Evolutionary conservation across 2,113 vertebrate species (phyloP).

Genomic region (Colossoma macropomum): DNA sequence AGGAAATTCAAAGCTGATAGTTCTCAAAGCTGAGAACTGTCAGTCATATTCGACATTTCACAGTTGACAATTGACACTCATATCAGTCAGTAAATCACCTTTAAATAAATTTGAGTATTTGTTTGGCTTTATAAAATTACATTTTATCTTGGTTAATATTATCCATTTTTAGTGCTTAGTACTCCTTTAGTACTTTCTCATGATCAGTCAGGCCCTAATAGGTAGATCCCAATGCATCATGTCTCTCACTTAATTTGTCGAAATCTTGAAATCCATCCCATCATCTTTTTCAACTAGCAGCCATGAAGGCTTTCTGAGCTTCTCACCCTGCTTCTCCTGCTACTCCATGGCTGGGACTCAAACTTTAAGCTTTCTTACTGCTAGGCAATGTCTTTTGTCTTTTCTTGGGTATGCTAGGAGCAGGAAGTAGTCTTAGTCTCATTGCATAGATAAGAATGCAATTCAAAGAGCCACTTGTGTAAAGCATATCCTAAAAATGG

Average conservation of each 20-base stretch:
- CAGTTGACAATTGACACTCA: too few species aligned
- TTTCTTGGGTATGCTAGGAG: background rate
- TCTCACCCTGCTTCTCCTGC: background rate
- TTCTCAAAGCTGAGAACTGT: too few species aligned
- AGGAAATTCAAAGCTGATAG: too few species aligned
- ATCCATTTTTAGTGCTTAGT: too few species aligned
- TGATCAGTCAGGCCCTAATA: background rate
- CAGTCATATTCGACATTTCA: too few species aligned
- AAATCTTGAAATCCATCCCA: background rate
- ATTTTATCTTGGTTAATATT: too few species aligned
- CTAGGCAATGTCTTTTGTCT: background rate
- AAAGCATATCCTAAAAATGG: background rate
- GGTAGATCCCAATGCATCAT: background rate
- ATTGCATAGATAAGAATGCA: background rate
- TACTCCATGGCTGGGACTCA: background rate
- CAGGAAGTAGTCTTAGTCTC: background rate
- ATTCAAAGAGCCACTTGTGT: background rate
- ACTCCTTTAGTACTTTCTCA: background rate
- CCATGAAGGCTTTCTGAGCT: slow-evolving; percentile 7
- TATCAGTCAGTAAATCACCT: too few species aligned
- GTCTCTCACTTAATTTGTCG: background rate
- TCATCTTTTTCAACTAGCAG: background rate
- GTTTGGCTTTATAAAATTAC: too few species aligned
- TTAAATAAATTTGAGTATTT: too few species aligned
- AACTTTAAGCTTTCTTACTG: background rate